Percentiles rank a stretch among this genome's conserved stretches.
Evolutionary conservation across 2,888 invertebrate species (phyloP).

Genomic region (Apamea crenata): DNA sequence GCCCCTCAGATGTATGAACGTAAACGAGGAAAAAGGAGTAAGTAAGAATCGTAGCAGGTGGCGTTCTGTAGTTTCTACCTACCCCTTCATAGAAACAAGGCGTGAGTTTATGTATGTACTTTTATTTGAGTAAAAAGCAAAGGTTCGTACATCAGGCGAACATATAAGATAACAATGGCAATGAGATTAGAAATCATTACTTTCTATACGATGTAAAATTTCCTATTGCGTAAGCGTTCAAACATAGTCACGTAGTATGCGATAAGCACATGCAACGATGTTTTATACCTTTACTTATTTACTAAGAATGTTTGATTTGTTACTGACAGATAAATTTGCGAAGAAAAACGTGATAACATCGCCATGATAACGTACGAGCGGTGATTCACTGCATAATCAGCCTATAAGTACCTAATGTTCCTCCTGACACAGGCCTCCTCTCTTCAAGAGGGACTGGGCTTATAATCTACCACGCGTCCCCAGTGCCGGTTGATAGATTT

Average conservation of each 20-base stretch:
- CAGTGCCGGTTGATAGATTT: not conserved
- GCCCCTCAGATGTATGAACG: too few species aligned
- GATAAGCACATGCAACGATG: constrained; percentile 70
- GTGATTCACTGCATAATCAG: not conserved
- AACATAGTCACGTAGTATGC: constrained; percentile 72
- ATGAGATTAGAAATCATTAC: constrained; percentile 84
- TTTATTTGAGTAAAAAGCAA: constrained; percentile 66
- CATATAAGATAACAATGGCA: constrained; percentile 82
- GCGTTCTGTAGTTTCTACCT: not conserved
- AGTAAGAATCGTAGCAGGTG: not conserved
- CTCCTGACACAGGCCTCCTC: not conserved
- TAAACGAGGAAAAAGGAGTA: too few species aligned
- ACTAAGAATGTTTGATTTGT: constrained; percentile 62
- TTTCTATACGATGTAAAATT: constrained; percentile 81
- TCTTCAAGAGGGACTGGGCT: not conserved
- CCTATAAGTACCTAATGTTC: not conserved
- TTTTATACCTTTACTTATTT: constrained; percentile 58
- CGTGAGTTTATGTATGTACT: not conserved
- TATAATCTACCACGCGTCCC: not conserved
- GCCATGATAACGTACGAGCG: not conserved
- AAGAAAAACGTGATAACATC: constrained; percentile 24
- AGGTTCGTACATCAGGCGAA: constrained; percentile 65
- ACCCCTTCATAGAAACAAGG: not conserved
- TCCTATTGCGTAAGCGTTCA: constrained; percentile 79
- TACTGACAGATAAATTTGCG: constrained; percentile 53